Evolutionary conservation across 92 coral and sea anemone species (phyloP), one percentile per base, ranked within the genome.

Genomic region (Nematostella vectensis): DNA sequence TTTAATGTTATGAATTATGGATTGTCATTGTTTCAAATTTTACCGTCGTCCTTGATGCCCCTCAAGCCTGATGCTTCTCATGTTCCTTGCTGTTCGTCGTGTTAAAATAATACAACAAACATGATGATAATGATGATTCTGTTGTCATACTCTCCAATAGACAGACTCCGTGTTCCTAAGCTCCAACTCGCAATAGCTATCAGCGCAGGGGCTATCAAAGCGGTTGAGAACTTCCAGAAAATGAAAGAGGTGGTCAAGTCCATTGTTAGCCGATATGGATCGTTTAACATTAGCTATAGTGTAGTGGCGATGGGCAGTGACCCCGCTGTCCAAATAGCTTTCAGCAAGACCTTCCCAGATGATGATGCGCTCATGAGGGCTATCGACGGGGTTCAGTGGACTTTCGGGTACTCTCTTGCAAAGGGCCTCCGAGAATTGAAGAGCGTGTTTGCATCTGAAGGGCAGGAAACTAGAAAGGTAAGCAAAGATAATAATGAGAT

Each of bases 161-260:
- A n/a, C n/a, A n/a, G n/a, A n/a, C 44, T 51, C 20, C 18, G 50
- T 23, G 25, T 72, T 6, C 85, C 72, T 13, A 22, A 59, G 26
- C 74, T 83, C 9, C 82, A 83, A 42, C 73, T 83, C 22, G 87
- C 81, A 50, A 61, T 83, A 28, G 94, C 81, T 3, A 65, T 85
- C 33, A 74, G 83, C 29, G 66, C 69, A 1, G 66, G 62, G 31
- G 81, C 78, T 37, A 57, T 60, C 2, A 62, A 51, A 1, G 77
- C 88, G 3, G 48, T 61, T 8, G 37, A 29, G 31, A 73, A 82
- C 38, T 85, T 64, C 52, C 64, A 62, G 49, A 60, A 69, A 44
- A 74, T 77, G 81, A 85, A 79, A 28, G 54, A 80, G 31, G 54
- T 75, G 30, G 28, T 76, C 2, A 75, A 67, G 27, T 40, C 70